Base-by-base conservation (phyloP, 2,888 invertebrate genomes). In the Lymantria monacha region DNA sequence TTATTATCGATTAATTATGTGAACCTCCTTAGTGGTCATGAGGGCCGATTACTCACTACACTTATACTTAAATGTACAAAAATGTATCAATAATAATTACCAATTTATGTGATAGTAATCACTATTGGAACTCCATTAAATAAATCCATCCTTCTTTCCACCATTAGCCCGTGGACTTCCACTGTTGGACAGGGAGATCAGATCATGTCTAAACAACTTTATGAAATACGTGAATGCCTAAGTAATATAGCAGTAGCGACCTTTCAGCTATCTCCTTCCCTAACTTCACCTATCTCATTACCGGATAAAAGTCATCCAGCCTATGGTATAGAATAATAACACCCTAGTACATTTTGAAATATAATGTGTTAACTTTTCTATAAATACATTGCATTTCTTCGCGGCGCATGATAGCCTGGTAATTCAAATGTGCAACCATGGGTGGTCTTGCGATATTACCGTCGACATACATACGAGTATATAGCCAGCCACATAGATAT, bases 381-480 rank as follows among this genome's bases (percentile, higher is more conserved):
- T 51, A 58, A 51, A 47, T 38, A 47, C 30, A 50, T 44, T 30
- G 41, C 48, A 51, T 52, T 53, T 46, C 44, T 42, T 15, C 22
- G 47, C 43, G 7, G 38, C 38, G 33, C 45, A 48, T 69, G 54
- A 42, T 37, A 45, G 44, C 51, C 45, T 53, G 52, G 63, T 59
- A 41, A 64, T 61, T 61, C 62, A 55, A 56, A 66, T 62, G 42
- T 41, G 43, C 43, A 46, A 49, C 47, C 47, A 14, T 54, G 66
- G 69, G 66, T 66, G 69, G 66, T 69, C 66, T 45, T 13, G 22
- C 44, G 41, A 46, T 48, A 53, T 51, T 55, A 51, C 65, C n/a
- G n/a, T 58, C 52, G 64, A 52, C 53, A 38, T 7, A 12, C 8
- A 38, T 12, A n/a, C n/a, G n/a, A 11, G 38, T 12, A 7, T 12